A percentile compares a stretch with the other conserved stretches of the same genome.
Evolutionary conservation across 2,888 invertebrate species (phyloP).

Genomic region (Mayetiola destructor): DNA sequence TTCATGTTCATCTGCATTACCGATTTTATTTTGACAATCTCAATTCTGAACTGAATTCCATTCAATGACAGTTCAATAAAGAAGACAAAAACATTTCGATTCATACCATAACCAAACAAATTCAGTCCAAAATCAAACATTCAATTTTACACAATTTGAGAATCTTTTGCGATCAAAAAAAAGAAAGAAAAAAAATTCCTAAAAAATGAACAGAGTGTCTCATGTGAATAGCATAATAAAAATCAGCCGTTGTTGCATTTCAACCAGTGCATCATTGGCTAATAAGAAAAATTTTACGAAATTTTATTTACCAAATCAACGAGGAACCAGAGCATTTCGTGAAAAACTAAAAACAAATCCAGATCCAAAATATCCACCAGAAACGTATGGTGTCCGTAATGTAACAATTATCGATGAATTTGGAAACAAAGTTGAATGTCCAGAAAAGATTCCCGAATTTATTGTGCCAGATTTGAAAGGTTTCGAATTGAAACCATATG

Average conservation of each 20-base stretch:
- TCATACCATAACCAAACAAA: too few species aligned
- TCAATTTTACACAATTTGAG: too few species aligned
- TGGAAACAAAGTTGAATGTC: conserved; percentile 46
- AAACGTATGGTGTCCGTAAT: conserved; percentile 55
- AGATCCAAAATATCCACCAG: conserved; percentile 49
- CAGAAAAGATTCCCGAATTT: conserved; percentile 83
- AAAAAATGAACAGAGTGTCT: conserved; percentile 4
- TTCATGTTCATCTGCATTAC: too few species aligned
- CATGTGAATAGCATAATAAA: neutral
- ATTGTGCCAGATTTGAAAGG: conserved; percentile 78
- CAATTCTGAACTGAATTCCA: too few species aligned
- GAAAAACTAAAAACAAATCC: conserved; percentile 31
- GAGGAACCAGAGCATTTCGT: conserved; percentile 55
- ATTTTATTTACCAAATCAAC: conserved; percentile 58
- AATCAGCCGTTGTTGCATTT: conserved; percentile 33
- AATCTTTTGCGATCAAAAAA: too few species aligned
- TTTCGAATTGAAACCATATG: conserved; percentile 84
- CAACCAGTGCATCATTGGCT: conserved; percentile 37
- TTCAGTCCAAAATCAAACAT: too few species aligned
- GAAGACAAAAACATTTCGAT: too few species aligned
- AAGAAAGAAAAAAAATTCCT: neutral
- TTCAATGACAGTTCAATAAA: too few species aligned
- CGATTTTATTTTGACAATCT: too few species aligned
- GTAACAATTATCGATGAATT: conserved; percentile 41
- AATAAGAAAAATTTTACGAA: conserved; percentile 75